Base-by-base conservation (phyloP, 2,888 invertebrate genomes). In the Rhyacophila evoluta region DNA sequence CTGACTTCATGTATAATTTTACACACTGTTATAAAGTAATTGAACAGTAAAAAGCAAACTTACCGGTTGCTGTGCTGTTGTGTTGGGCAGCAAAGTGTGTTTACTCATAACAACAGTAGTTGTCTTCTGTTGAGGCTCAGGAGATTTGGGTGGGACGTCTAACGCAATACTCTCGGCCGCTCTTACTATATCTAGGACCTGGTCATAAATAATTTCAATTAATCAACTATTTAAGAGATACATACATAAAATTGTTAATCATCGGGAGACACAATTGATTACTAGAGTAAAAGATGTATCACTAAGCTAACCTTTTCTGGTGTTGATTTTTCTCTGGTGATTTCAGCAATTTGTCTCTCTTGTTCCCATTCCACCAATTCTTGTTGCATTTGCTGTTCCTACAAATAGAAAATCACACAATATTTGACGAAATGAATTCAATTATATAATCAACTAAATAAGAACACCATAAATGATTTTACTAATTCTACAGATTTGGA, bases 41-140 rank as follows among this genome's bases (percentile, higher is more conserved):
- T 11, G 10, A 37, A 12, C 3, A 33, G 2, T 33, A 33, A 33
- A 33, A 6, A 33, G 29, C n/a, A n/a, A 27, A 77, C 80, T 80
- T 86, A 92, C 92, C 86, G 85, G 84, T 72, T 85, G 83, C 81
- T 85, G 84, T 28, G 71, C 19, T 28, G 75, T 29, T 3, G 80
- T 79, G 76, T 82, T 82, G 19, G 93, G 92, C 84, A 95, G 95
- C 84, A 96, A 90, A 78, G 96, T 96, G 87, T 97, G 97, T 87
- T 97, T 97, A 87, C 96, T 96, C 96, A 97, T 97, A 78, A 97
- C 96, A 84, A 97, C 95, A 10, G 97, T 97, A 83, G 97, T 97
- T 78, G 96, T 97, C 90, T 97, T 97, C 85, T 91, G 91, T 82
- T 92, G 92, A 36, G 92, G 90, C 82, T 91, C 91, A 69, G 96